Evolutionary conservation across 2,888 invertebrate species (phyloP).

Genomic region (Drosophila kuntzei): DNA sequence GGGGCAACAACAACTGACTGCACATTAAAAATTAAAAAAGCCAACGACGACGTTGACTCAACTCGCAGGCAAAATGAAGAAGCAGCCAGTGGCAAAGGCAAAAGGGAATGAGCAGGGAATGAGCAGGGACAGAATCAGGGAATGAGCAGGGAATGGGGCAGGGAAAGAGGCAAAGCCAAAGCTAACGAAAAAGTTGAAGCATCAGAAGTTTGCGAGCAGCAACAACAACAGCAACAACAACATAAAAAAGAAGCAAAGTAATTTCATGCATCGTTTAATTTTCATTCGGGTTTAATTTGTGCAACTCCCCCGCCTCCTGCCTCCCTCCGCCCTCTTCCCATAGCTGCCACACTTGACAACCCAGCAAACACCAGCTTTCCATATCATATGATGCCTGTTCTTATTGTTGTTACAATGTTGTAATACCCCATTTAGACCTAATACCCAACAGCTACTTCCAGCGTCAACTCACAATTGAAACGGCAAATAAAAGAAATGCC

Average conservation of each 20-base stretch:
- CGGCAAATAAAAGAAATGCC: conserved; percentile 71
- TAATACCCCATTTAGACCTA: conserved; percentile 81
- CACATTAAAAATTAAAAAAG: conserved; percentile 81
- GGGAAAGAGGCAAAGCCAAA: conserved; percentile 41
- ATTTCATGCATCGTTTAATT: conserved; percentile 84
- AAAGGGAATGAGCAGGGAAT: conserved; percentile 7
- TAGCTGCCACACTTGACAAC: too few relatives aligned
- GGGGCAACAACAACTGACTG: conserved; percentile 65
- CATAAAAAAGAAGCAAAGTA: conserved; percentile 71
- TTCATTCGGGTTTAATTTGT: conserved; percentile 84
- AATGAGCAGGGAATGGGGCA: neutral
- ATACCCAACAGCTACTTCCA: conserved; percentile 77
- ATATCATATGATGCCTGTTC: conserved; percentile 58
- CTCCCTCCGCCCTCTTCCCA: too few relatives aligned
- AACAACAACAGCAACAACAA: conserved; percentile 31
- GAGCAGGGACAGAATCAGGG: too few relatives aligned
- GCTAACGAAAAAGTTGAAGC: conserved; percentile 59
- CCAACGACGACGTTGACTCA: conserved; percentile 42
- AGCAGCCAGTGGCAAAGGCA: conserved; percentile 25
- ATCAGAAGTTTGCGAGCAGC: conserved; percentile 44
- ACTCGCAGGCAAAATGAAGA: conserved; percentile 14
- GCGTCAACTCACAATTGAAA: conserved; percentile 72
- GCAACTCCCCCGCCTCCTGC: conserved; percentile 58
- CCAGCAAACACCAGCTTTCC: conserved; percentile 39
- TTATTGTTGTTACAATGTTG: conserved; percentile 55